Base-by-base conservation (phyloP, 2,113 vertebrate genomes). In the Ciconia stormi region DNA sequence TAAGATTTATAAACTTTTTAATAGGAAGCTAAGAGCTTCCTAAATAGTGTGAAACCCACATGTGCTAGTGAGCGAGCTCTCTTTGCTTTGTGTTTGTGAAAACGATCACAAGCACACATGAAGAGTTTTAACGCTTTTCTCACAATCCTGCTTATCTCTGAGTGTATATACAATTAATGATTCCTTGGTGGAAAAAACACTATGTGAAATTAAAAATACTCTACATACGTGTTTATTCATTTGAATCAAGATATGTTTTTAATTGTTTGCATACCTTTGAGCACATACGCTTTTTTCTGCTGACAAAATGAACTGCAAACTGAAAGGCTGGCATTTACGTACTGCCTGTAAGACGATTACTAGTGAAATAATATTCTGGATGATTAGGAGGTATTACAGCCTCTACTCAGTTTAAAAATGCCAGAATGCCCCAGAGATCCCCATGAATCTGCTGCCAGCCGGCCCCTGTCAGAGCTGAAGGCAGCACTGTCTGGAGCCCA, bases 381-480 rank as follows among this genome's bases (percentile, higher is more conserved):
- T 96, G 94, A 93, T 96, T 79, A 93, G 96, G 94, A 97, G 93
- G 94, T 66, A 90, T 90, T 97, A 89, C 83, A 97, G 97, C 93
- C 96, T 81, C 82, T 13, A 34, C 96, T 97, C 96, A 91, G 97
- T 94, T 96, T 82, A 97, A 97, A 98, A 98, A 99, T 99, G 98
- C 98, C 98, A 98, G 98, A 99, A 99, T 99, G 98, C 99, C 99
- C 99, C 98, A 98, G 99, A 99, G 99, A 99, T 98, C 97, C 91
- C 93, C 97, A 97, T 98, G 98, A 98, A 96, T 98, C 98, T 98
- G 98, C 96, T 98, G 97, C 97, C 98, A 98, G 98, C 98, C 98
- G 97, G 98, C 95, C 97, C 93, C 96, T 97, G 94, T 97, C 97
- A 98, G 97, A 96, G 98, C 98, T 98, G 96, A 97, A 97, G 97